phyloP scores from a whole-genome alignment of 2,888 invertebrate species.

The Cheilosia variabilis region DNA sequence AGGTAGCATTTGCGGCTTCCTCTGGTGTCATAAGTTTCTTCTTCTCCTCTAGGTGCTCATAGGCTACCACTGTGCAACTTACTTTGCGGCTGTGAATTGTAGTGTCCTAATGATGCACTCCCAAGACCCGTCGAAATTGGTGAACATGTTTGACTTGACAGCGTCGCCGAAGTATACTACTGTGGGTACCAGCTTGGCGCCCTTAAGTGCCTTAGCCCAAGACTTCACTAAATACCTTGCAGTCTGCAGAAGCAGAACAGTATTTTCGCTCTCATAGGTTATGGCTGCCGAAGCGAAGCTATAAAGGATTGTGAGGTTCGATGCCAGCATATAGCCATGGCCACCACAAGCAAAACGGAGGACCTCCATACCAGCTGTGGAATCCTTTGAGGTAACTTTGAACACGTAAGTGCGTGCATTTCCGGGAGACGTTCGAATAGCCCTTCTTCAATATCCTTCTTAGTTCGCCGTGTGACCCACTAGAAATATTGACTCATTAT shows the following conservation, averaged over 20 bases:
- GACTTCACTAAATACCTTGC: slow-evolving; percentile 92
- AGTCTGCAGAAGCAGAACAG: slow-evolving; percentile 94
- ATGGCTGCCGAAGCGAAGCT: slow-evolving; percentile 92
- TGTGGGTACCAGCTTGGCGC: slow-evolving; percentile 87
- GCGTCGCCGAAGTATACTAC: slow-evolving; percentile 86
- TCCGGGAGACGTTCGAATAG: slow-evolving; percentile 92
- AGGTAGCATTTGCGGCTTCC: slow-evolving; percentile 94
- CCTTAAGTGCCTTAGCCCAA: slow-evolving; percentile 87
- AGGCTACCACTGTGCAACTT: slow-evolving; percentile 83
- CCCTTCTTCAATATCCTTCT: slow-evolving; percentile 90
- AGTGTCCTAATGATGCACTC: slow-evolving; percentile 83
- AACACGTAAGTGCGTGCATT: slow-evolving; percentile 93
- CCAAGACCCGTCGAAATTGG: slow-evolving; percentile 79
- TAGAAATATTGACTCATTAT: slow-evolving; percentile 79
- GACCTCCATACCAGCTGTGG: slow-evolving; percentile 89
- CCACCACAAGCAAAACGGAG: slow-evolving; percentile 96
- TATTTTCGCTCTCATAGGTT: slow-evolving; percentile 98
- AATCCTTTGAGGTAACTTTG: slow-evolving; percentile 91
- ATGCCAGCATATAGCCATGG: slow-evolving; percentile 94
- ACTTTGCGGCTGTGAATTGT: slow-evolving; percentile 84
- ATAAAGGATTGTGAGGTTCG: slow-evolving; percentile 93
- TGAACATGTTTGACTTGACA: slow-evolving; percentile 72
- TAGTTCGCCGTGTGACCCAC: slow-evolving; percentile 97
- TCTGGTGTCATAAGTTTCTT: slow-evolving; percentile 88
- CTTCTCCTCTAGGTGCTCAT: slow-evolving; percentile 88